Base-by-base conservation (phyloP, 2,888 invertebrate species). In the Shargacucullia verbasci region DNA sequence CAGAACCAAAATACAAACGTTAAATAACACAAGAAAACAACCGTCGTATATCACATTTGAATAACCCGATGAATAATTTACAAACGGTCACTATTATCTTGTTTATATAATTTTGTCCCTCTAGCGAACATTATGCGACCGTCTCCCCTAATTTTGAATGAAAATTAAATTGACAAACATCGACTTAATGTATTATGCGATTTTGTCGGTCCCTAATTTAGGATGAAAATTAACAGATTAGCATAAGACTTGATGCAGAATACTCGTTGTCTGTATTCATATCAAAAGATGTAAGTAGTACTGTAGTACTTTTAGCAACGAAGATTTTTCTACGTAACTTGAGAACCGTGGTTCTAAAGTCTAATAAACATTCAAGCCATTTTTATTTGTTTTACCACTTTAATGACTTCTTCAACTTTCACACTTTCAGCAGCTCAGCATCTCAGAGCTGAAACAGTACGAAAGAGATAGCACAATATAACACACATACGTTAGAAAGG, bases 401-500 rank as follows among this genome's bases (percentile, higher is more conserved):
- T 7, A 35, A 38, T 33, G 11, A 20, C 7, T 33, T 11, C 15
- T n/a, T n/a, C n/a, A n/a, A 46, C 14, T 49, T 47, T 47, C 10
- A 33, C 47, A 45, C 34, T 37, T 46, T 67, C 52, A 66, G 56
- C 40, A 31, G n/a, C 27, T 9, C 35, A 57, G 33, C 40, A 43
- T 56, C 35, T 37, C 11, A 54, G 14, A 49, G 49, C 66, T 73
- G 52, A 65, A 78, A 65, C 35, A 8, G 48, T 46, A 49, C 13
- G 38, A 70, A 44, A 38, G 58, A 57, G 70, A 72, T 43, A 70
- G 46, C 12, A 39, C 7, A n/a, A 54, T 31, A 58, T 14, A 9
- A 31, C 13, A 29, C 9, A 12, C 43, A n/a, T 35, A 56, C 20
- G 77, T 64, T 31, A 57, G 76, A 84, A 68, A 71, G 70, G 73